Percentiles rank a stretch among this genome's conserved stretches.
Conservation (phyloP, 1,140 invertebrate species). For the Chrysopa pallens region DNA sequence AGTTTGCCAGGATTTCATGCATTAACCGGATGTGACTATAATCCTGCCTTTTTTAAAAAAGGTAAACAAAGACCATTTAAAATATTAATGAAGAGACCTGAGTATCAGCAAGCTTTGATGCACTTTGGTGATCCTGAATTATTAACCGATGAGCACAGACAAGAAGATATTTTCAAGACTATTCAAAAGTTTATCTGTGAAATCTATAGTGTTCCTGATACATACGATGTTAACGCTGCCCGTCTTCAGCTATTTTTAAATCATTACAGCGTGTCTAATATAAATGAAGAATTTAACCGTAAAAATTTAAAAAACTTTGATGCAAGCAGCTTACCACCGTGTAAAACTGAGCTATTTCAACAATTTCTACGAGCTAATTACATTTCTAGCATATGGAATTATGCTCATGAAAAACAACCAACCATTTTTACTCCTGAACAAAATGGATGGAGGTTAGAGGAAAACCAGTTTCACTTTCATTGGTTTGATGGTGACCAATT, state of each 20-base stretch:
- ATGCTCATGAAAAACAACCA: conserved; percentile 7
- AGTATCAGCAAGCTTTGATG: conserved; percentile 9
- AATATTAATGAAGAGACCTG: conserved; percentile 6
- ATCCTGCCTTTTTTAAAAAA: conserved; percentile 17
- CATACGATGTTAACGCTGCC: too few relatives aligned
- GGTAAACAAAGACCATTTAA: conserved; percentile 13
- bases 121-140: background rate
- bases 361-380: conserved; percentile 15
- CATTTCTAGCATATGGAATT: conserved; percentile 14
- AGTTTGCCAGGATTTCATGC: conserved; percentile 19
- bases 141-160: background rate
- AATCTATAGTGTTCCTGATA: too few relatives aligned
- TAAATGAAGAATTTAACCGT: conserved; percentile 11
- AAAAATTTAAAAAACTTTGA: conserved; percentile 16
- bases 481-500: conserved; percentile 11
- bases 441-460: conserved; percentile 8
- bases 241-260: conserved; percentile 4
- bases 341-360: conserved; percentile 14
- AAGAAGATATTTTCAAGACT: background rate
- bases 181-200: too few relatives aligned
- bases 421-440: conserved; percentile 7
- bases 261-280: conserved; percentile 9
- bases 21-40: conserved; percentile 22
- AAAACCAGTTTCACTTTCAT: conserved; percentile 8
- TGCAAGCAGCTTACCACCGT: conserved; percentile 12